Base-by-base conservation (phyloP, 1,140 invertebrate genomes). In the Pollicipes pollicipes region DNA sequence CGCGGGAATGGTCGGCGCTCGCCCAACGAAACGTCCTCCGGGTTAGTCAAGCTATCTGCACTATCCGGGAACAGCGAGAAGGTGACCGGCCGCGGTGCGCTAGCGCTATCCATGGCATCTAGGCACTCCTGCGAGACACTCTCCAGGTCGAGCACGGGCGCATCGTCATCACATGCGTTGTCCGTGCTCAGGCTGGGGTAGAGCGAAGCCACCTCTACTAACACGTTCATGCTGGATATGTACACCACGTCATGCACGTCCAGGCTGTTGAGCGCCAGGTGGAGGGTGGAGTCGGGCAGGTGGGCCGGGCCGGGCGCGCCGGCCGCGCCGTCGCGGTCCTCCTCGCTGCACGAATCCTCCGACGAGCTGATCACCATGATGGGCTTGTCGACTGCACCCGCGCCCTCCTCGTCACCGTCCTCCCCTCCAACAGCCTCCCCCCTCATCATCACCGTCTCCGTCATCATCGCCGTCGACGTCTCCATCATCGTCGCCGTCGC, bases 161-260 rank as follows among this genome's bases (percentile, higher is more conserved):
- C 45, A 24, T 58, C 21, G 45, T 58, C 45, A 58, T 58, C 45
- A 21, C 45, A 58, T 58, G 45, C 45, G 21, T 58, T 58, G 24
- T 58, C 45, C 10, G 45, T 58, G 45, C 45, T 58, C 45, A 58
- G 45, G 45, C 45, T 58, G 45, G 45, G 45, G 21, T 58, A 58
- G 17, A 58, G 45, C 8, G 45, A 58, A 10, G 45, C 45, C 2
- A 66, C 64, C 64, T 66, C 64, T 10, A 66, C 64, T 29, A 66
- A 28, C 64, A 66, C 26, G 64, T 66, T 66, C 28, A 29, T 29
- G 64, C 64, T 66, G 27, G 64, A 66, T 16, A 66, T 66, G 64
- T 66, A 66, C 64, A 66, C 64, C 64, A 29, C n/a, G 64, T 66
- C 64, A 29, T 66, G n/a, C 27, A 13, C 8, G 28, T 24, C 10